Percentiles rank a stretch among this genome's conserved stretches.
phyloP scores from a whole-genome alignment of 2,888 invertebrate genomes.

The Pandemis heparana region DNA sequence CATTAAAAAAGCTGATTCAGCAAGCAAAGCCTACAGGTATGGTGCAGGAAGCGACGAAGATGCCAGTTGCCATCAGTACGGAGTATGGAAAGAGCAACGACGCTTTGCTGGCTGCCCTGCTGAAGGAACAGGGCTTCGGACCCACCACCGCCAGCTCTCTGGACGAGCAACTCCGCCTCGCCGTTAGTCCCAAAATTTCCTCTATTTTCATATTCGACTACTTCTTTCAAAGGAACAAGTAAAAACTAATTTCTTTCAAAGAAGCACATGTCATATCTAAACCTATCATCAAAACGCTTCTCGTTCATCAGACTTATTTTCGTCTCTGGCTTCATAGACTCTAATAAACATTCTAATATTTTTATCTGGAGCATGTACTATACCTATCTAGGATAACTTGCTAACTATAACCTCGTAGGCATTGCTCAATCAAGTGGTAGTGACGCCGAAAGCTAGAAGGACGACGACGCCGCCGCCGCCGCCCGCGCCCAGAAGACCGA shows the following conservation, averaged over 20 bases:
- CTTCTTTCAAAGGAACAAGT: conserved; percentile 34
- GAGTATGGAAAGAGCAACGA: conserved; percentile 88
- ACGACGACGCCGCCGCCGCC: conserved; percentile 74
- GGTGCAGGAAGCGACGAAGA: conserved; percentile 75
- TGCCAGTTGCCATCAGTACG: conserved; percentile 78
- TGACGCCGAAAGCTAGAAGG: conserved; percentile 80
- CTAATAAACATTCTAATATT: conserved; percentile 45
- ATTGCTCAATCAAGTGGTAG: conserved; percentile 86
- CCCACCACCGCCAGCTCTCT: conserved; percentile 89
- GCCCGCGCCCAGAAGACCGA: conserved; percentile 79
- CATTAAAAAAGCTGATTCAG: conserved; percentile 72
- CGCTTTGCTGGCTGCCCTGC: conserved; percentile 88
- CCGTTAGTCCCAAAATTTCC: conserved; percentile 77
- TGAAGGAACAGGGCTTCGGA: conserved; percentile 90
- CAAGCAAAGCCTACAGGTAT: conserved; percentile 69
- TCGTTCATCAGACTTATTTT: conserved; percentile 40
- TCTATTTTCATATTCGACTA: conserved; percentile 46
- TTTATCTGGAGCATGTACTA: conserved; percentile 49
- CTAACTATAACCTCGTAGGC: conserved; percentile 81
- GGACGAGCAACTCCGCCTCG: conserved; percentile 84
- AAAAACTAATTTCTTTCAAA: conserved; percentile 41
- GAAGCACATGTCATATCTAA: conserved; percentile 41
- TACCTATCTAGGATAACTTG: conserved; percentile 47
- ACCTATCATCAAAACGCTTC: conserved; percentile 40
- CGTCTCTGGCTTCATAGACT: conserved; percentile 39